Conservation (phyloP, 2,113 vertebrate genomes). For the Xyrauchen texanus region DNA sequence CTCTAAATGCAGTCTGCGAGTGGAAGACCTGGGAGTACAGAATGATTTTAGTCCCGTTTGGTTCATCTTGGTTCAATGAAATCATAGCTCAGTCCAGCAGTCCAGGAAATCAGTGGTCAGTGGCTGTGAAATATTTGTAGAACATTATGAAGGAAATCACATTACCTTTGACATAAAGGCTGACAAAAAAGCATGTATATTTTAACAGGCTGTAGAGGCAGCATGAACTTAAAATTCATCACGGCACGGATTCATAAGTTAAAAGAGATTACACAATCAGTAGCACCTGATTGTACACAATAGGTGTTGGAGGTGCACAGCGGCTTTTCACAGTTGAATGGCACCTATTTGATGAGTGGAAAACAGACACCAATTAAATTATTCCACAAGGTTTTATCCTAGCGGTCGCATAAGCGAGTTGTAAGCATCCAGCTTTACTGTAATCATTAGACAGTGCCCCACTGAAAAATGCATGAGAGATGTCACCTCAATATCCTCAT, state of each 20-base stretch:
- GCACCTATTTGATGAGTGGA: slow-evolving; percentile 66
- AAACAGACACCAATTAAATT: slow-evolving; percentile 75
- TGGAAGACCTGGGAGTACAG: too few species aligned
- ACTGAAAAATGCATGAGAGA: slow-evolving; percentile 45
- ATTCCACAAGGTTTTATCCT: slow-evolving; percentile 73
- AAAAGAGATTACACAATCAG: slow-evolving; percentile 58
- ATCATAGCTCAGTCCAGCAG: not conserved
- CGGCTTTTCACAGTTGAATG: slow-evolving; percentile 59
- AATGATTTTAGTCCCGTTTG: too few species aligned
- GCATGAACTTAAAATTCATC: slow-evolving; percentile 61
- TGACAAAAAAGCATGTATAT: slow-evolving; percentile 65
- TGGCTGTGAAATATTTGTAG: slow-evolving; percentile 22
- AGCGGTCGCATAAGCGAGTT: slow-evolving; percentile 62
- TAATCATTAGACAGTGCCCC: slow-evolving; percentile 55
- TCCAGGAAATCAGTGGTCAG: not conserved
- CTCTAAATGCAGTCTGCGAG: slow-evolving; percentile 22
- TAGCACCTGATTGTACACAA: slow-evolving; percentile 60
- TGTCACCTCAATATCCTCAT: slow-evolving; percentile 57
- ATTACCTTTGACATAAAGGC: slow-evolving; percentile 52
- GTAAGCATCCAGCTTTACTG: slow-evolving; percentile 48
- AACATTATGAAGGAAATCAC: slow-evolving; percentile 32
- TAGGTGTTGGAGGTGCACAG: slow-evolving; percentile 58
- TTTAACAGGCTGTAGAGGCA: slow-evolving; percentile 54
- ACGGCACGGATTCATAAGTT: slow-evolving; percentile 56
- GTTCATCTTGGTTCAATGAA: too few species aligned